phyloP scores from a whole-genome alignment of 2,113 vertebrate genomes.

The Pitta sordida region DNA sequence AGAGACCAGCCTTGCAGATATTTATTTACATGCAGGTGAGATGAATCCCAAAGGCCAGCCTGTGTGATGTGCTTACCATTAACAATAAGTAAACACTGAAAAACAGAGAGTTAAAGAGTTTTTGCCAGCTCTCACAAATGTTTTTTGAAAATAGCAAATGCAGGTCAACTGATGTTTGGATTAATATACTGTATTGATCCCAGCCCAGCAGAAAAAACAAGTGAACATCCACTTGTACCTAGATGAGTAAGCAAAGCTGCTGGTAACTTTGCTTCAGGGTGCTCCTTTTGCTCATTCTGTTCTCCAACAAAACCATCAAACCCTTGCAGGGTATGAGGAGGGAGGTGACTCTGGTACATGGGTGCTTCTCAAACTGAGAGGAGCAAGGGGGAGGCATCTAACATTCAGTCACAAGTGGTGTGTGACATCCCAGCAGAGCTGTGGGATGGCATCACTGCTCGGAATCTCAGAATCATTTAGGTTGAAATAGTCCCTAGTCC shows the following conservation, averaged over 20 bases:
- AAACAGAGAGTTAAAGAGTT: background rate
- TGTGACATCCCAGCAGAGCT: background rate
- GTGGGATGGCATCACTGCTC: background rate
- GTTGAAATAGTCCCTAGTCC: background rate
- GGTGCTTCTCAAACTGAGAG: background rate
- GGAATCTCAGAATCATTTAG: background rate
- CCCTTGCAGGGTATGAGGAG: background rate
- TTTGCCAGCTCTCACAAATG: background rate
- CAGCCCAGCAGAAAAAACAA: background rate
- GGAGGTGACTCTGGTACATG: background rate
- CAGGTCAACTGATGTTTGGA: background rate
- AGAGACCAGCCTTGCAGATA: background rate
- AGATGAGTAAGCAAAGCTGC: background rate
- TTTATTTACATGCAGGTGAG: background rate
- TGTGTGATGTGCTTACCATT: background rate
- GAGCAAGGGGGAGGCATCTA: background rate
- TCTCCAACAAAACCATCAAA: background rate
- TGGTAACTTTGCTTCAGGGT: background rate
- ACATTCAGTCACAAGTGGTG: background rate
- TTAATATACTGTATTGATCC: background rate
- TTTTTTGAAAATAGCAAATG: background rate
- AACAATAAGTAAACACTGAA: background rate
- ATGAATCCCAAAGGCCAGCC: background rate
- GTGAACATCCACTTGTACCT: background rate
- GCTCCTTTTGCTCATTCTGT: background rate